These are phyloP conservation scores for Lophius americanus DNA, from an alignment of 2,797 vertebrate species.

Conservation along the genomic window DNA sequence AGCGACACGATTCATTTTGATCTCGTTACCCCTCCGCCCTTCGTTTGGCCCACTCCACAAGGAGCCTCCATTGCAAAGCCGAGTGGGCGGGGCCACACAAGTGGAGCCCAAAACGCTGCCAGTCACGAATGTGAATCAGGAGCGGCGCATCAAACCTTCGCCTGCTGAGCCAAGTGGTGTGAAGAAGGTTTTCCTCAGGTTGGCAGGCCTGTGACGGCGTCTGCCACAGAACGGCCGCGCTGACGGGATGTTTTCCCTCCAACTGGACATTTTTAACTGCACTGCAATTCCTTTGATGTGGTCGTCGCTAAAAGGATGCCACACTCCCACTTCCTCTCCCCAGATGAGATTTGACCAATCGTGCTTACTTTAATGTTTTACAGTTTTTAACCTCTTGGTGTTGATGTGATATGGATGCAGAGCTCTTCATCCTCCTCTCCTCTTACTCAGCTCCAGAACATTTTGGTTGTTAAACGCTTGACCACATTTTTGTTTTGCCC, in stretches of 20 bases:
- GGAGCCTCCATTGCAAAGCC: no score
- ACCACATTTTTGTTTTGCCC: constrained; percentile 42
- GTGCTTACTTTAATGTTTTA: constrained; percentile 15
- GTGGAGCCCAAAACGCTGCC: no score
- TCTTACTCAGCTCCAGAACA: background rate
- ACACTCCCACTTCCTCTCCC: constrained; percentile 24
- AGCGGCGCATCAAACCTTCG: no score
- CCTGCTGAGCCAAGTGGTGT: no score
- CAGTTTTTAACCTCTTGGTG: constrained; percentile 4
- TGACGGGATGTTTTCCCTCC: constrained; percentile 24
- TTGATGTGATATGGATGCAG: background rate
- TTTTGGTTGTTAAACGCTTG: constrained; percentile 26
- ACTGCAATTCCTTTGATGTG: constrained; percentile 14
- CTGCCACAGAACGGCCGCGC: constrained; percentile 5
- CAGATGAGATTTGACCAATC: constrained; percentile 23
- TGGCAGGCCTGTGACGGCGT: background rate
- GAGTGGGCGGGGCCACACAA: no score
- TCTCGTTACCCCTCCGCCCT: no score
- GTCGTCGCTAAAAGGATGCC: constrained; percentile 47
- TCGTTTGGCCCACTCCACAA: no score
- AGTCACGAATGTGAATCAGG: no score
- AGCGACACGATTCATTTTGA: no score
- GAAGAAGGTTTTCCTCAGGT: no score
- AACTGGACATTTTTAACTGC: constrained; percentile 30
- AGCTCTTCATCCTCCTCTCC: background rate